Percentiles rank a stretch among this genome's conserved stretches.
These are phyloP conservation scores for Ammospiza caudacuta DNA, from an alignment of 2,113 vertebrate genomes.

Conservation along the genomic window DNA sequence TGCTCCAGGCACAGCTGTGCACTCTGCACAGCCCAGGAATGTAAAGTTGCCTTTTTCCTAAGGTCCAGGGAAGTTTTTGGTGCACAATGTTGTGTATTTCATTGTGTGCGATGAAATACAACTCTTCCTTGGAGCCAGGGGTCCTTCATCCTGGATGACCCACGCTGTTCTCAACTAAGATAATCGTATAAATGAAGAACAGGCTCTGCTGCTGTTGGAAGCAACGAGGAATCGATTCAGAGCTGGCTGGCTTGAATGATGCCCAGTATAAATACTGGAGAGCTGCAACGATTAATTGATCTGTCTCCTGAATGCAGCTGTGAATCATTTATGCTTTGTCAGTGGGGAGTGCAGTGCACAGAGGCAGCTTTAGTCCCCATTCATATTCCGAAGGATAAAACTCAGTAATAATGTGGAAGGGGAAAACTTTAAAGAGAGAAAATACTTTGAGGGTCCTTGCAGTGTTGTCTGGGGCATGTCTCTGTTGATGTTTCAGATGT, in stretches of 20 bases:
- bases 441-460: neutral
- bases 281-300: slow-evolving; percentile 67
- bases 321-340: slow-evolving; percentile 64
- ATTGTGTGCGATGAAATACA: neutral
- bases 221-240: slow-evolving; percentile 11
- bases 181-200: slow-evolving; percentile 61
- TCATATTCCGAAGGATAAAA: slow-evolving; percentile 35
- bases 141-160: slow-evolving; percentile 26
- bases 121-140: neutral
- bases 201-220: slow-evolving; percentile 52
- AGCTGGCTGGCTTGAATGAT: slow-evolving; percentile 55
- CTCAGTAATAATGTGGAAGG: neutral
- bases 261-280: slow-evolving; percentile 63
- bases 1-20: neutral
- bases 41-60: neutral
- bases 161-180: slow-evolving; percentile 26
- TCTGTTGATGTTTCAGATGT: neutral
- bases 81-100: neutral
- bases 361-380: neutral
- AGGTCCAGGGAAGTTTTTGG: neutral
- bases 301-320: slow-evolving; percentile 45
- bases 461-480: neutral
- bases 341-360: slow-evolving; percentile 31
- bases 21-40: neutral
- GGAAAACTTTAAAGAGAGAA: neutral